Evolutionary conservation across 2,113 vertebrate species (phyloP).

Genomic region (Ictidomys tridecemlineatus): DNA sequence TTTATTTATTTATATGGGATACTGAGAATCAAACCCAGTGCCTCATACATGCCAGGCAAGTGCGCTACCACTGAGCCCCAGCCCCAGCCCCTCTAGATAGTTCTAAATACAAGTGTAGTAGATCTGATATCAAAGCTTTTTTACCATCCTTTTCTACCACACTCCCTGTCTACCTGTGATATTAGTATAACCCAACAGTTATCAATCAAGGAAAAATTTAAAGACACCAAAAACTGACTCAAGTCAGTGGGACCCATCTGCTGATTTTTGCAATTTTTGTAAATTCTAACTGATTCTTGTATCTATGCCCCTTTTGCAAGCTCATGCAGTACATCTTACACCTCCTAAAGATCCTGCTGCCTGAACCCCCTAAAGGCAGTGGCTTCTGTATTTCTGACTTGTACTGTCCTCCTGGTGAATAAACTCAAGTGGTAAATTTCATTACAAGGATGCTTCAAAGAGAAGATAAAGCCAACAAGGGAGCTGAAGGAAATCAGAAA

Average conservation of each 20-base stretch:
- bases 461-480: slow-evolving; percentile 29
- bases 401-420: background rate
- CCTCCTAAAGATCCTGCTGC: background rate
- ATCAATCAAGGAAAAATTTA: background rate
- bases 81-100: background rate
- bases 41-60: too few relatives aligned
- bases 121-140: background rate
- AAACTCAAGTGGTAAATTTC: background rate
- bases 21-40: too few relatives aligned
- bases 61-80: too few relatives aligned
- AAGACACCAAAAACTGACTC: background rate
- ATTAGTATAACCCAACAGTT: background rate
- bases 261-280: background rate
- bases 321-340: background rate
- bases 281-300: background rate
- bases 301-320: background rate
- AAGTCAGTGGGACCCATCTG: background rate
- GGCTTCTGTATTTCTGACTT: background rate
- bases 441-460: background rate
- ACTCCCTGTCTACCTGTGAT: background rate
- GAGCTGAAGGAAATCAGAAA: background rate
- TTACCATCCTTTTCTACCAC: background rate
- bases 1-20: too few relatives aligned
- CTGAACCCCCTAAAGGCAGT: background rate
- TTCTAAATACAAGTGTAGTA: background rate